Evolutionary conservation across 2,113 vertebrate species (phyloP).

Genomic region (Sorex araneus): DNA sequence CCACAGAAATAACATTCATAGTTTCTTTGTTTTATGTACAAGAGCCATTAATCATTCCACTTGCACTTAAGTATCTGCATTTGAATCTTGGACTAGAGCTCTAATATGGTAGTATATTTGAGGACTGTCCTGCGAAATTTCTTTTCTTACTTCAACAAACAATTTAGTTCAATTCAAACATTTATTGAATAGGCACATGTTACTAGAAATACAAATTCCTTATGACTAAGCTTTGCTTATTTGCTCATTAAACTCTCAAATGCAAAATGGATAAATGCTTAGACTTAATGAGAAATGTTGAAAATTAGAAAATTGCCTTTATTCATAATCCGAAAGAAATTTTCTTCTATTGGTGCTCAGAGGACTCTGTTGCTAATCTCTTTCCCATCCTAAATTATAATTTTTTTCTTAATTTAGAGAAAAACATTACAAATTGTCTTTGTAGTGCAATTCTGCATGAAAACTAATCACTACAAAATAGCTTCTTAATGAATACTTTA

Average conservation of each 20-base stretch:
- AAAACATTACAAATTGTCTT: not conserved
- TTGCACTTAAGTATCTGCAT: conserved; percentile 10
- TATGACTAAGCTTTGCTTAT: conserved; percentile 54
- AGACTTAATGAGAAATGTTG: not conserved
- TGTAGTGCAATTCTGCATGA: not conserved
- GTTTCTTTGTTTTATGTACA: conserved; percentile 57
- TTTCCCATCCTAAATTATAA: not conserved
- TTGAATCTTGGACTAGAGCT: conserved; percentile 51
- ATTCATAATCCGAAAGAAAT: conserved; percentile 15
- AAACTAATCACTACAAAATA: not conserved
- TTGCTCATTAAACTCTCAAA: conserved; percentile 67
- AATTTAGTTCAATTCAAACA: conserved; percentile 68
- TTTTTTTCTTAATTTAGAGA: not conserved
- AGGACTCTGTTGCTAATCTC: conserved; percentile 37
- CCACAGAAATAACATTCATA: conserved; percentile 30
- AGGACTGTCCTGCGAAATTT: conserved; percentile 43
- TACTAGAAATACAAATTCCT: conserved; percentile 39
- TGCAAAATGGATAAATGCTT: conserved; percentile 23
- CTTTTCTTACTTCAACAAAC: conserved; percentile 66
- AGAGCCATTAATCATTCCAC: conserved; percentile 52
- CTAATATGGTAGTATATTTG: no score
- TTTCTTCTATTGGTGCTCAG: not conserved
- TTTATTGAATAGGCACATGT: conserved; percentile 60
- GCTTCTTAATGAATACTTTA: not conserved
- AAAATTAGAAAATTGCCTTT: conserved; percentile 21